Base-by-base conservation (phyloP, 2,888 invertebrate genomes). In the Apoderus coryli region DNA sequence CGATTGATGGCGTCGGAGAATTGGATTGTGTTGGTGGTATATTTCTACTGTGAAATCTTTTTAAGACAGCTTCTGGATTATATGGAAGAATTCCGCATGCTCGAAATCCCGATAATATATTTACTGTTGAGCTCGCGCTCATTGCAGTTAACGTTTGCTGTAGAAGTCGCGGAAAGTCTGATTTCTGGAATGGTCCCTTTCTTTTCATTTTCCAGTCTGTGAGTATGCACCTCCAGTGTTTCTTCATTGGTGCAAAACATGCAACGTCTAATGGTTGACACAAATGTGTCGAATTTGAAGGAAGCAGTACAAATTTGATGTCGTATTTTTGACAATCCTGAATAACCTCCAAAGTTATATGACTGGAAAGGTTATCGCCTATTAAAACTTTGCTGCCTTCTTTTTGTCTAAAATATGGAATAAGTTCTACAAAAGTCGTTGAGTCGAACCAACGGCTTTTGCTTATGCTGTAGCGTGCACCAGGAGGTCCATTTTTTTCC, bases 221-320 rank as follows among this genome's bases (percentile, higher is more conserved):
- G 7, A 33, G 12, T 22, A 36, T 27, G n/a, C 14, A n/a, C 11
- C 30, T 22, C 33, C 36, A 36, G 5, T 30, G 6, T 31, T 36
- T 36, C 16, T 34, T 34, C 31, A 37, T 24, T 15, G 35, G 35
- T 4, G 31, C 31, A 16, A 37, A 37, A 28, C 32, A 37, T 2
- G 37, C 25, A 3, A 37, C 37, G 16, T 37, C 37, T 19, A 35
- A n/a, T 4, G 35, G 35, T 19, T 37, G 32, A 14, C 35, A 27
- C 16, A 36, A 14, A 16, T 36, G 30, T 4, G 36, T 33, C 4
- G 36, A 33, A 22, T 33, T 36, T 7, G 29, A 31, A 19, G 35
- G 35, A 16, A 35, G 35, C 27, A 35, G 31, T 13, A 37, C 35
- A 32, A 37, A 33, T n/a, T 35, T 23, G 14, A 33, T 37, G 25